Base-by-base conservation (phyloP, 2,888 invertebrate genomes). In the Thelaira solivaga region DNA sequence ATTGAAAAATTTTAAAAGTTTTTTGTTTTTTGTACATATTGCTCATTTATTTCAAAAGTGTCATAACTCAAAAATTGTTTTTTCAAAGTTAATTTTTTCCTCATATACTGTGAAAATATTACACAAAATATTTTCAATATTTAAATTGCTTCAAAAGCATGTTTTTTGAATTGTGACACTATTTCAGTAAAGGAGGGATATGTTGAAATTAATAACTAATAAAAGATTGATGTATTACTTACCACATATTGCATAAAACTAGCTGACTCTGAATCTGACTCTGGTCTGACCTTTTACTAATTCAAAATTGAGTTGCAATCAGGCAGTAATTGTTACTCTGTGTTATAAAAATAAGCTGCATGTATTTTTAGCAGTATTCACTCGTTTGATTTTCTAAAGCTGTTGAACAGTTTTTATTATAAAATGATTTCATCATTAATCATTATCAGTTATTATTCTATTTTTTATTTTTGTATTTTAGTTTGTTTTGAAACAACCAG, bases 351-450 rank as follows among this genome's bases (percentile, higher is more conserved):
- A n/a, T n/a, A n/a, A n/a, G n/a, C n/a, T n/a, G 22, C 22, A 51
- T 41, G 39, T 39, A 51, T 51, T 26, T 26, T 13, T 36, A 26
- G 51, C 16, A 36, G 8, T 7, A 22, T 24, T 1, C 10, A 34
- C 13, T 11, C 13, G 0, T 6, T 1, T 10, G 0, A 31, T 45
- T 22, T 8, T 4, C 20, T 16, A n/a, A 55, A 55, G 55, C 51
- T 4, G 18, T 18, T 51, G 41, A 26, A 6, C 26, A 5, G 26
- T n/a, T n/a, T n/a, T 26, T 49, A 26, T 13, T 8, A 6, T 45
- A 6, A 34, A 62, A 18, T 53, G 34, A 36, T 31, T 18, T 13
- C 18, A 36, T 57, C 57, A 68, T 68, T 57, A 68, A 68, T 68
- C 68, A 68, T 57, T 36, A 68, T 47, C 29, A 47, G 36, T 36